Conservation (phyloP, 2,113 vertebrate genomes). For the Brachirus orientalis region DNA sequence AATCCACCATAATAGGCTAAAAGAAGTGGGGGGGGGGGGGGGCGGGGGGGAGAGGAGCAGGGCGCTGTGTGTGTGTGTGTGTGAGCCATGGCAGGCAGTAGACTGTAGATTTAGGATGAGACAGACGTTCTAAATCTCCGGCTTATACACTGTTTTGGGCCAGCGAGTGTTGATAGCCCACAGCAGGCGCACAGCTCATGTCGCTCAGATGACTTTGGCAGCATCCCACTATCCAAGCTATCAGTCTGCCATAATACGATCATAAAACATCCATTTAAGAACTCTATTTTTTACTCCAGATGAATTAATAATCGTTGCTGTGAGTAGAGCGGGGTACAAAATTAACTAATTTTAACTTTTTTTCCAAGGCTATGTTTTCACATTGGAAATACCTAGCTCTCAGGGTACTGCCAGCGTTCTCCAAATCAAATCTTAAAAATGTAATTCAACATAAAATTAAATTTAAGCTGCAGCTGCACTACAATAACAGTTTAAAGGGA, state of each 20-base stretch:
- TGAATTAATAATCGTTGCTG: conserved; percentile 17
- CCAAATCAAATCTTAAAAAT: too few relatives aligned
- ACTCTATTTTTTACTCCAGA: background rate
- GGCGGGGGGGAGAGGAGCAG: conserved; percentile 23
- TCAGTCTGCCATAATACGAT: conserved; percentile 41
- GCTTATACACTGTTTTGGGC: conserved; percentile 63
- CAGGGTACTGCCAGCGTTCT: too few relatives aligned
- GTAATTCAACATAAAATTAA: too few relatives aligned
- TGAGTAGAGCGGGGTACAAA: conserved; percentile 1
- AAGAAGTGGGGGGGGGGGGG: conserved; percentile 55
- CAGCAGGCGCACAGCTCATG: conserved; percentile 31
- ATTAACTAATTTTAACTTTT: too few relatives aligned
- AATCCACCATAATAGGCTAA: conserved; percentile 84
- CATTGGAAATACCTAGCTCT: too few relatives aligned
- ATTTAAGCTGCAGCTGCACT: too few relatives aligned
- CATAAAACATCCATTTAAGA: conserved; percentile 26
- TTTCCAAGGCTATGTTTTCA: too few relatives aligned
- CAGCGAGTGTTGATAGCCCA: conserved; percentile 53
- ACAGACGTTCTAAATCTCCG: conserved; percentile 58
- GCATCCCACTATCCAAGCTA: too few relatives aligned
- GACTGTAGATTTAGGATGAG: conserved; percentile 61
- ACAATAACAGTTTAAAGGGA: too few relatives aligned
- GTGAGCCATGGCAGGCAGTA: conserved; percentile 60
- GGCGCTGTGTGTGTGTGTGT: conserved; percentile 50
- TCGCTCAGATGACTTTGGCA: conserved; percentile 34